Evolutionary conservation across 2,797 vertebrate species (phyloP).

Genomic region (Darevskia nairensis): DNA sequence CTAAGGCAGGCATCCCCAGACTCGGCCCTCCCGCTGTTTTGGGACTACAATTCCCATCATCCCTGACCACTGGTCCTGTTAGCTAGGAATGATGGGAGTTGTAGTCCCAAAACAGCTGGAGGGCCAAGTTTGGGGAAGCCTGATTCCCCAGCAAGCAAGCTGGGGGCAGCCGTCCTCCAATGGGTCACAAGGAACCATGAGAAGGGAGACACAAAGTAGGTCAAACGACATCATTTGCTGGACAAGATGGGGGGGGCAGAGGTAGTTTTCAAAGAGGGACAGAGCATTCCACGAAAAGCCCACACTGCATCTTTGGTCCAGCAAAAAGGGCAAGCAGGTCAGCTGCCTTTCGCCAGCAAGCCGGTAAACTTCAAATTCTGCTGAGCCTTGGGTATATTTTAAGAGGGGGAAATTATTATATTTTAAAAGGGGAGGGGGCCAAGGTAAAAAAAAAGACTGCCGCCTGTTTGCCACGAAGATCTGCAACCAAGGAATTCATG

Average conservation of each 20-base stretch:
- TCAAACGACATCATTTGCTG: conserved; percentile 7
- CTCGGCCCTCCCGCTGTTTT: too few relatives aligned
- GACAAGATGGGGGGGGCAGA: background rate
- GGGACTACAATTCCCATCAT: too few relatives aligned
- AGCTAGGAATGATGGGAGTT: too few relatives aligned
- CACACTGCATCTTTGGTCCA: background rate
- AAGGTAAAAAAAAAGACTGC: background rate
- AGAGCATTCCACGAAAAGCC: background rate
- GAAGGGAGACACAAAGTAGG: conserved; percentile 4
- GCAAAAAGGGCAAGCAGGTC: too few relatives aligned
- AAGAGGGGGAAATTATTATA: background rate
- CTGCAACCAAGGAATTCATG: background rate
- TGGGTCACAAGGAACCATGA: background rate
- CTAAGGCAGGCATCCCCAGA: too few relatives aligned
- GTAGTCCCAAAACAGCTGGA: too few relatives aligned
- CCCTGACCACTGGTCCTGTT: too few relatives aligned
- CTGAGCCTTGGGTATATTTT: background rate
- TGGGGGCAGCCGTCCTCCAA: background rate
- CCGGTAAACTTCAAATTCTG: background rate
- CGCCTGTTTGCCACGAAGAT: background rate
- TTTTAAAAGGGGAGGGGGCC: background rate
- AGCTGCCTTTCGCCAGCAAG: too few relatives aligned
- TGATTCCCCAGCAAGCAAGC: too few relatives aligned
- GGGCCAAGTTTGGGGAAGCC: too few relatives aligned
- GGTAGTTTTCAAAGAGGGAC: too few relatives aligned